These are phyloP conservation scores for Athalia circularis DNA, from an alignment of 2,888 invertebrate species.

Conservation along the genomic window DNA sequence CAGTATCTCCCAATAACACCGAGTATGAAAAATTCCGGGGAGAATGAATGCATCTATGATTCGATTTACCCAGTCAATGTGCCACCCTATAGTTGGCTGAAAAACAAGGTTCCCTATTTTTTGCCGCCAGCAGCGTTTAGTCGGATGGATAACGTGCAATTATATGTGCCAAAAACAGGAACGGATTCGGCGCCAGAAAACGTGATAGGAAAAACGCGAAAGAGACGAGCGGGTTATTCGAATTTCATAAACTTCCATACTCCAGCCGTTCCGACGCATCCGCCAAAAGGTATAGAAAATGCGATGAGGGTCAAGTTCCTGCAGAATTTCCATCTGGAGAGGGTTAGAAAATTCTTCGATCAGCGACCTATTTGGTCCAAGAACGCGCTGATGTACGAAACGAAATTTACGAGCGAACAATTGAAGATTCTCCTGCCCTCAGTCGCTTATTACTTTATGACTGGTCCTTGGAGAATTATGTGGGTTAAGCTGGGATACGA, in stretches of 20 bases:
- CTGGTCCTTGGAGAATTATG: conserved; percentile 94
- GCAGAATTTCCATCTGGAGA: conserved; percentile 68
- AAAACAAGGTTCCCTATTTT: conserved; percentile 78
- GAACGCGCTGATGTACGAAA: conserved; percentile 82
- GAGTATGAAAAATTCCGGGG: conserved; percentile 71
- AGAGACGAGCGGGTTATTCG: conserved; percentile 77
- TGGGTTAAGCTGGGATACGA: conserved; percentile 96
- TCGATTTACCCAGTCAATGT: conserved; percentile 79
- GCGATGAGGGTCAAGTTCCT: conserved; percentile 74
- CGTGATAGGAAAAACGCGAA: conserved; percentile 76
- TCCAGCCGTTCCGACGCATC: conserved; percentile 79
- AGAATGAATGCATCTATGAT: conserved; percentile 79
- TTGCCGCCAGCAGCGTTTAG: conserved; percentile 88
- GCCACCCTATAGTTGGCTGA: conserved; percentile 78
- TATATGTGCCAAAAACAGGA: conserved; percentile 68
- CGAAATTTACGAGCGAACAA: conserved; percentile 79
- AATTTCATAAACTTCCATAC: conserved; percentile 80
- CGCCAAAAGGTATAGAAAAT: conserved; percentile 78
- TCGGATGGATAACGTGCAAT: conserved; percentile 80
- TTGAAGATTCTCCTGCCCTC: conserved; percentile 88
- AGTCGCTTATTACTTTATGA: conserved; percentile 88
- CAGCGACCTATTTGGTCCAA: conserved; percentile 94
- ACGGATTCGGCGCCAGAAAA: conserved; percentile 64
- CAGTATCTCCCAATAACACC: conserved; percentile 88
- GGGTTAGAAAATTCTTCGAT: conserved; percentile 79